Base-by-base conservation (phyloP, 2,888 invertebrate genomes). In the Aspidiotus rigidus region DNA sequence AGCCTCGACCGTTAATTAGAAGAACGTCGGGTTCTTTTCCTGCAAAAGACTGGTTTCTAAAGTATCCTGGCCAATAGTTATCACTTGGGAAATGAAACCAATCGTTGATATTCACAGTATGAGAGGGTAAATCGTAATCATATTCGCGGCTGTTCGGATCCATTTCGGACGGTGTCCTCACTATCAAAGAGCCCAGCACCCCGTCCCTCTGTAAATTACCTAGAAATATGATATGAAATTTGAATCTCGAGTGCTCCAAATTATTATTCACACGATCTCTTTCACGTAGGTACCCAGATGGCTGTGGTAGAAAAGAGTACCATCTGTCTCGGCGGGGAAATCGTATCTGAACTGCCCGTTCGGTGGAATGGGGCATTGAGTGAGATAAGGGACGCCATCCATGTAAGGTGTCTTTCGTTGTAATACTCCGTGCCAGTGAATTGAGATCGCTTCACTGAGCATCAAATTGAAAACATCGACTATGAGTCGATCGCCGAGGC, bases 321-420 rank as follows among this genome's bases (percentile, higher is more conserved):
- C 89, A 1, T 86, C 81, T 0, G 82, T 77, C 0, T 84, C 82
- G 0, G 87, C 88, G 57, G 84, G 80, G 75, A 88, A 88, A 71
- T 85, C 84, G 75, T 89, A 89, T 75, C 86, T 85, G 75, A 86
- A 89, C 0, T 82, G 84, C 2, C 85, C 83, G 71, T 84, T 85
- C 74, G 85, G 85, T 0, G 81, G 78, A 73, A 89, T 86, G 0
- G 88, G 87, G 74, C 88, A 89, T 75, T 89, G 89, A 0, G 88
- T 87, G n/a, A 89, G 80, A 82, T 87, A 83, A 0, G 88, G 86
- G 6, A 85, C 86, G 1, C 89, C 89, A 73, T 89, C 89, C 87
- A 88, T 88, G 74, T 82, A 85, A 0, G 87, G 87, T 3, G 86
- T 83, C 41, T 83, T 83, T 74, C 81, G 78, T 77, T 84, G 83